Conservation (phyloP, 2,888 invertebrate species). For the Synanthedon tipuliformis region DNA sequence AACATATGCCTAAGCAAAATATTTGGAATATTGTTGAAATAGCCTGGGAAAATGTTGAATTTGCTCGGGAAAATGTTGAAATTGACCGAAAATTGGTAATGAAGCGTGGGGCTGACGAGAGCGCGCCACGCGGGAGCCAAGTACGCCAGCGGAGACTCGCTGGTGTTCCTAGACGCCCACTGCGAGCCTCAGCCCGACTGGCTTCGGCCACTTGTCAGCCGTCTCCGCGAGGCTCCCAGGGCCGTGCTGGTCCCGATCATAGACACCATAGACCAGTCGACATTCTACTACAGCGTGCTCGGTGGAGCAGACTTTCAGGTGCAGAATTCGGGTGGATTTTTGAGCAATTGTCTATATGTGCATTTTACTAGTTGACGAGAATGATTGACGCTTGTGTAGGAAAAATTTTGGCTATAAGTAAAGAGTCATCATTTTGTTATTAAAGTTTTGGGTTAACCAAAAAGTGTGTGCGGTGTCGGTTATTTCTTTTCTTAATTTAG, state of each 20-base stretch:
- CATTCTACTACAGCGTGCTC: constrained; percentile 79
- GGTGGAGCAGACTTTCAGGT: constrained; percentile 62
- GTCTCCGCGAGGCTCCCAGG: constrained; percentile 82
- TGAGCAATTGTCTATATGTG: neutral
- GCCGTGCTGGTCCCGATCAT: constrained; percentile 94
- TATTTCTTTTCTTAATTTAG: too few species aligned
- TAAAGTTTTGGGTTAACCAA: too few species aligned
- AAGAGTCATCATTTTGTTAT: too few species aligned
- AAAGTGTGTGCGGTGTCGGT: too few species aligned
- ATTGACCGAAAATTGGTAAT: too few species aligned
- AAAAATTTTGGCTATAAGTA: too few species aligned
- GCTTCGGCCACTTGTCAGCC: constrained; percentile 89
- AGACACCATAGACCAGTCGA: constrained; percentile 89
- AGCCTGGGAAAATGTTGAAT: too few species aligned
- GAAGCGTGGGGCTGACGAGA: constrained; percentile 67
- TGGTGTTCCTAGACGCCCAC: constrained; percentile 92
- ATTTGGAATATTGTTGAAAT: too few species aligned
- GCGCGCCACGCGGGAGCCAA: constrained; percentile 91
- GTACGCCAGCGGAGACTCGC: constrained; percentile 80
- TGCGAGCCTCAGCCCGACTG: constrained; percentile 86
- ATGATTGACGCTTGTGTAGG: too few species aligned
- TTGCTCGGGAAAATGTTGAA: too few species aligned
- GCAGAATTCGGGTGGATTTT: constrained; percentile 4
- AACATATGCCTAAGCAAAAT: too few species aligned
- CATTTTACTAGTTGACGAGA: too few species aligned